These are phyloP conservation scores for Phenacoccus solenopsis DNA, from an alignment of 1,140 invertebrate genomes.

Conservation along the genomic window DNA sequence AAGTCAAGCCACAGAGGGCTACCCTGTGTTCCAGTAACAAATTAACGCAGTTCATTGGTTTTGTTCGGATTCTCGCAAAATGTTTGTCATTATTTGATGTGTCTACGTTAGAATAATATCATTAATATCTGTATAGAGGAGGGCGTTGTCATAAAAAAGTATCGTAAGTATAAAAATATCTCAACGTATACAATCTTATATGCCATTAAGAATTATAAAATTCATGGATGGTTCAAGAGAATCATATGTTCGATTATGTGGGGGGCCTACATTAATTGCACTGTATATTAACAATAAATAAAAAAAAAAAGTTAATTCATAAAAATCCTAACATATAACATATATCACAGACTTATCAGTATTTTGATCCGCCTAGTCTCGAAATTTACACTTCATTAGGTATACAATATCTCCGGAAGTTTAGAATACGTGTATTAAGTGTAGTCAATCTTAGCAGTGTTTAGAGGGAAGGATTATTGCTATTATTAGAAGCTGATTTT, in stretches of 20 bases:
- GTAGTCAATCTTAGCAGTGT: background rate
- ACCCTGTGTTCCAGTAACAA: background rate
- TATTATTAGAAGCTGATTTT: background rate
- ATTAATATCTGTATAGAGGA: no score
- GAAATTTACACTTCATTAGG: background rate
- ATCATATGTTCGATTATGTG: no score
- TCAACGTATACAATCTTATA: no score
- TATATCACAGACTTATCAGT: conserved; percentile 14
- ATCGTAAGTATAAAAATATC: background rate
- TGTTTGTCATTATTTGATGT: no score
- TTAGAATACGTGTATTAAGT: background rate
- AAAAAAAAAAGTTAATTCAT: background rate
- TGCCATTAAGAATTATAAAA: no score
- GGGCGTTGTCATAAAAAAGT: background rate
- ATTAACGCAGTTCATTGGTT: background rate
- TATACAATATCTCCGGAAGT: background rate
- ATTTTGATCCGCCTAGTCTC: background rate
- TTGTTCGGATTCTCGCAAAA: background rate
- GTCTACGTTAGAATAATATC: no score
- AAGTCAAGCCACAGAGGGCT: background rate
- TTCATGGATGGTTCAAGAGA: no score
- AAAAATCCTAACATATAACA: conserved; percentile 4
- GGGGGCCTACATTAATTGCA: background rate
- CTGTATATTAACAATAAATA: background rate
- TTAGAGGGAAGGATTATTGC: background rate